phyloP scores from a whole-genome alignment of 2,113 vertebrate genomes.

The Phyllostomus discolor region DNA sequence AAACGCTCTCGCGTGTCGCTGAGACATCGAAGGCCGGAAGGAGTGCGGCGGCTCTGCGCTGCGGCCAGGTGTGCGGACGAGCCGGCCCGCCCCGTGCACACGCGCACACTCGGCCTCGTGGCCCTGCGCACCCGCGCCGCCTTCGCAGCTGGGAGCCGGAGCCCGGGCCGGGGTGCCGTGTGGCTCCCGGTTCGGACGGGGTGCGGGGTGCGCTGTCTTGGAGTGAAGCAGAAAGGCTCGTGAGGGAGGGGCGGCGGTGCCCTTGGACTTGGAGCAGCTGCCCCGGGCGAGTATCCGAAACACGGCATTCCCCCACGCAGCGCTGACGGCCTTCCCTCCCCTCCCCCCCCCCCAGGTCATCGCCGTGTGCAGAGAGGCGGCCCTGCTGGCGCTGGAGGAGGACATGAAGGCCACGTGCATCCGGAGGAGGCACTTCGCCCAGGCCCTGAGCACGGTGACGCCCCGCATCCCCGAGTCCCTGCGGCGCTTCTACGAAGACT shows the following conservation, averaged over 20 bases:
- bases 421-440: conserved; percentile 84
- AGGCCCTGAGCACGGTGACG: conserved; percentile 85
- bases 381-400: conserved; percentile 93
- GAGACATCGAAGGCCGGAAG: background rate
- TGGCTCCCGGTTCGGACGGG: background rate
- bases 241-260: background rate
- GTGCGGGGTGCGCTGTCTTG: background rate
- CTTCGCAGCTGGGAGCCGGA: background rate
- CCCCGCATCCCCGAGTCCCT: conserved; percentile 91
- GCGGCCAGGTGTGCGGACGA: background rate
- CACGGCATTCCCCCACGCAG: background rate
- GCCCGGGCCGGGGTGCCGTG: no score
- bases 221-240: background rate
- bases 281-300: background rate
- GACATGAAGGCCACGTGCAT: conserved; percentile 87
- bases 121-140: background rate
- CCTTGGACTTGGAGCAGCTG: background rate
- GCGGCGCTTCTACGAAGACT: conserved; percentile 89
- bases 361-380: conserved; percentile 94
- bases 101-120: background rate
- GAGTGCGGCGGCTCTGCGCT: background rate
- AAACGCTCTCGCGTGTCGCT: background rate
- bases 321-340: background rate
- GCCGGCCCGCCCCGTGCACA: background rate
- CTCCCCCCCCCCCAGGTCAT: conserved; percentile 82